Conservation (phyloP, 1,140 invertebrate genomes). For the Colletes latitarsis region DNA sequence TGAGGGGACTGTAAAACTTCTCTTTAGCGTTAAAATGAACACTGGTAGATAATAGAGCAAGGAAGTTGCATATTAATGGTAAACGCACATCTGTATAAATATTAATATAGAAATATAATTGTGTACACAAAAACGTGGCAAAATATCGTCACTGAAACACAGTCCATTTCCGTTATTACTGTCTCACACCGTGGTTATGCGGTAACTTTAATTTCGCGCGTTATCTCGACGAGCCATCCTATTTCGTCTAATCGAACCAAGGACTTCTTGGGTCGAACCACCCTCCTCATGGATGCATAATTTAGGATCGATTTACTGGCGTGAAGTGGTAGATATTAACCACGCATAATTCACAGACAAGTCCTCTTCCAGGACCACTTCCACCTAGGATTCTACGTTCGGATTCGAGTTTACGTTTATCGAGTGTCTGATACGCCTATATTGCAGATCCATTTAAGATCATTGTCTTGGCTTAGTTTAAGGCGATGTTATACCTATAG, state of each 20-base stretch:
- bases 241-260: constrained; percentile 67
- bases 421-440: constrained; percentile 10
- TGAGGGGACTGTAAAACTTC: too few relatives aligned
- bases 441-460: constrained; percentile 17
- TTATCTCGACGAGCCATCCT: constrained; percentile 60
- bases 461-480: constrained; percentile 30
- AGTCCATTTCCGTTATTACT: not conserved
- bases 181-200: too few relatives aligned
- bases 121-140: too few relatives aligned
- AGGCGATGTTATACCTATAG: not conserved
- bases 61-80: too few relatives aligned
- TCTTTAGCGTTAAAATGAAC: too few relatives aligned
- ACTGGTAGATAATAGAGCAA: too few relatives aligned
- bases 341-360: constrained; percentile 68
- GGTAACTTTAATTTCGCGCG: not conserved
- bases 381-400: constrained; percentile 46
- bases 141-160: not conserved
- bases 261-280: constrained; percentile 58
- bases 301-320: constrained; percentile 66
- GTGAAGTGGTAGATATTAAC: constrained; percentile 66
- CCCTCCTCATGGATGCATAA: constrained; percentile 54
- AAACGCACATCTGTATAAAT: too few relatives aligned
- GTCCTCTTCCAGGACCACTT: constrained; percentile 61
- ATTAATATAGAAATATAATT: not conserved
- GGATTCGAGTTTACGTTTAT: constrained; percentile 41